Percentiles rank a stretch among this genome's conserved stretches.
phyloP scores from a whole-genome alignment of 1,140 invertebrate species.

The Orchesella cincta region DNA sequence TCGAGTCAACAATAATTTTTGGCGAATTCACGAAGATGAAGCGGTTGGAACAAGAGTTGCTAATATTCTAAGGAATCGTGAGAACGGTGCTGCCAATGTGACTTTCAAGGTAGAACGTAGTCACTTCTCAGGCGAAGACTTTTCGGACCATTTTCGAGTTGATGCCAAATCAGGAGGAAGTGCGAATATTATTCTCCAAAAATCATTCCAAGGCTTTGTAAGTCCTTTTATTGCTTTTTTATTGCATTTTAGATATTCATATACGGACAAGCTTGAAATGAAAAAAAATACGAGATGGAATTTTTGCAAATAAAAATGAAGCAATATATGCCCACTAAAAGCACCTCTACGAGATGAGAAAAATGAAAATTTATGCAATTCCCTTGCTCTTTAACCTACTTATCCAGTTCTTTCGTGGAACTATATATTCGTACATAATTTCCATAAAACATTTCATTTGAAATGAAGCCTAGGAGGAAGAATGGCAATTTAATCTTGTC shows the following conservation, averaged over 20 bases:
- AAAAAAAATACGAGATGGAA: conserved; percentile 31
- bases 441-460: too few species aligned
- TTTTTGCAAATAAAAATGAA: too few species aligned
- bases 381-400: too few species aligned
- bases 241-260: too few species aligned
- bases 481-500: too few species aligned
- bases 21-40: conserved; percentile 47
- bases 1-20: conserved; percentile 26
- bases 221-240: conserved; percentile 52
- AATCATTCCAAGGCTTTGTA: conserved; percentile 68
- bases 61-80: background rate
- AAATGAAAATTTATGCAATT: too few species aligned
- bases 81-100: background rate
- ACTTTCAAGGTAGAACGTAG: background rate
- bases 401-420: too few species aligned
- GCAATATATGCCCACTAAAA: too few species aligned
- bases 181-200: conserved; percentile 66
- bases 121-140: background rate
- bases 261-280: background rate
- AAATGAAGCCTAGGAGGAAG: too few species aligned
- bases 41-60: conserved; percentile 41
- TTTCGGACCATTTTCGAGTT: conserved; percentile 62
- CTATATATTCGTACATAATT: too few species aligned
- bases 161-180: conserved; percentile 64
- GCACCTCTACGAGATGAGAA: too few species aligned